Base-by-base conservation (phyloP, 2,797 vertebrate species). In the Rhincodon typus region DNA sequence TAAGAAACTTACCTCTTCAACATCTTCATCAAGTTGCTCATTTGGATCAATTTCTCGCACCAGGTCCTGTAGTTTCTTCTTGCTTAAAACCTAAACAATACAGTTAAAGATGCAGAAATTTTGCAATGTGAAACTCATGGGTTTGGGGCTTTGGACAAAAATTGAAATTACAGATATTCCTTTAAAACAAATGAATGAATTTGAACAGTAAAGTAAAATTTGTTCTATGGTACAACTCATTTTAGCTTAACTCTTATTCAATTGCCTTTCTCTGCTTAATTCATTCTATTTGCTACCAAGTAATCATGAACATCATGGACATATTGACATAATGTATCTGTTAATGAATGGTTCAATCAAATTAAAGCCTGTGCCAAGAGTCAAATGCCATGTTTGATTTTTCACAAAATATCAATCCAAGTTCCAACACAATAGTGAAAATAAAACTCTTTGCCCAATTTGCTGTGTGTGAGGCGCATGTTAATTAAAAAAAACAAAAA, bases 41-140 rank as follows among this genome's bases (percentile, higher is more conserved):
- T 99, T 99, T 0, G 99, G 99, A 97, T 99, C 99, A 86, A 99
- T 99, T 97, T 99, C 99, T 96, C 99, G 98, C 96, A 99, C 99
- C 96, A 99, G 97, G 97, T 99, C 99, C 96, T 99, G 99, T 96
- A 99, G 97, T 96, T 99, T 99, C 98, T 99, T 99, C 97, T 99
- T 99, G 96, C 98, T 99, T 96, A 99, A 98, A 96, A 99, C 99
- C 99, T 99, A 96, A 8, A 94, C 27, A 23, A 62, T 3, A 46
- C 5, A 66, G 17, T n/a, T 95, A 88, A 79, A 95, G 17, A 93
- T 69, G 66, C 90, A 69, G n/a, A 69, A 3, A 69, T 1, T 67
- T 69, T 7, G 69, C 19, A n/a, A 1, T 74, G 27, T 34, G 30
- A 74, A 74, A 72, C 72, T 62, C 72, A 74, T 10, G 30, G 10